Percentiles rank a stretch among this genome's conserved stretches.
These are phyloP conservation scores for Phymanthus crucifer DNA, from an alignment of 92 coral and sea anemone species.

Conservation along the genomic window DNA sequence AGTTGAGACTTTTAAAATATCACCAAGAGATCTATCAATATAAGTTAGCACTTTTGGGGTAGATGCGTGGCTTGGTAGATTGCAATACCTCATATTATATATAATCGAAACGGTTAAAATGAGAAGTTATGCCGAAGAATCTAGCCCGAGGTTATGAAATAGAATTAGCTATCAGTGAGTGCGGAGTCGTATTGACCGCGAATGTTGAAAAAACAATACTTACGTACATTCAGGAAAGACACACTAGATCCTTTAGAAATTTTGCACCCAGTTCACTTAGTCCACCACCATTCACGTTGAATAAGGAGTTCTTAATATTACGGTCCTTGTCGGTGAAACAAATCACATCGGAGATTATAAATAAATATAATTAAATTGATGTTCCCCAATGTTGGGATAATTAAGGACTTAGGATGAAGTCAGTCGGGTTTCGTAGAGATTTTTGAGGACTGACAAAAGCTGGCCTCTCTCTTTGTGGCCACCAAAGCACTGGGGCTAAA, in stretches of 20 bases:
- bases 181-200: background rate
- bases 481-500: background rate
- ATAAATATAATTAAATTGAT: background rate
- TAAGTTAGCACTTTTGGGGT: background rate
- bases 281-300: constrained; percentile 7
- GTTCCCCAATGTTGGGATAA: constrained; percentile 3
- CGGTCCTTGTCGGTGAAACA: background rate
- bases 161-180: background rate
- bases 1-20: background rate
- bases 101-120: background rate
- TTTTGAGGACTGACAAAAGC: background rate
- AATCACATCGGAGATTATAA: constrained; percentile 9
- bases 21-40: background rate
- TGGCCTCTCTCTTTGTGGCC: background rate
- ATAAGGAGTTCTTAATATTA: background rate
- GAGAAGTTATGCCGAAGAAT: background rate
- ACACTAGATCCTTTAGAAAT: background rate
- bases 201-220: background rate
- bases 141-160: background rate
- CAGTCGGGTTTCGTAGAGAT: background rate
- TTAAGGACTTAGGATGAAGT: background rate
- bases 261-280: background rate
- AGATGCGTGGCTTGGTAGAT: background rate
- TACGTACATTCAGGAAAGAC: background rate
- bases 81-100: background rate